These are phyloP conservation scores for Globicephala melas DNA, from an alignment of 2,113 vertebrate genomes.

Conservation along the genomic window DNA sequence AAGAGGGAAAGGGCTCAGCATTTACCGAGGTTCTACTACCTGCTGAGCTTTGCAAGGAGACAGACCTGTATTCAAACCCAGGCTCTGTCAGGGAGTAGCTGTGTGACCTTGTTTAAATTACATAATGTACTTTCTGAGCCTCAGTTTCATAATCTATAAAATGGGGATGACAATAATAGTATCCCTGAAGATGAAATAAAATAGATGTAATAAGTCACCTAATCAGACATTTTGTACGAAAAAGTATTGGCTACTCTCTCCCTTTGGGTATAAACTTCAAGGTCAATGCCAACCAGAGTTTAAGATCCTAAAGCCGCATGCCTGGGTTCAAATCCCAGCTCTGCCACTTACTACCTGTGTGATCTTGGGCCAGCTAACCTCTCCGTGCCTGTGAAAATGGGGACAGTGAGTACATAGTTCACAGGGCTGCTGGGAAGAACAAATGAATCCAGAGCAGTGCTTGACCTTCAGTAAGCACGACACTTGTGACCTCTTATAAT, in stretches of 20 bases:
- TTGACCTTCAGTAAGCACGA: not conserved
- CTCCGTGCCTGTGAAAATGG: not conserved
- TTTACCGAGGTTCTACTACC: not conserved
- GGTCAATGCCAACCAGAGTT: not conserved
- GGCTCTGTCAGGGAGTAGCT: too few relatives aligned
- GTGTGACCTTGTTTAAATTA: not conserved
- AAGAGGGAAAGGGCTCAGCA: not conserved
- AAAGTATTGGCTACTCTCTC: not conserved
- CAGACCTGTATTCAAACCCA: not conserved
- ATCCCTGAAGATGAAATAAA: not conserved
- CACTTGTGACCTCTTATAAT: not conserved
- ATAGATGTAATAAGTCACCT: not conserved
- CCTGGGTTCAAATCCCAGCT: not conserved
- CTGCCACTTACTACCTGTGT: not conserved
- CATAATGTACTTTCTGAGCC: not conserved
- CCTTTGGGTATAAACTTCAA: not conserved
- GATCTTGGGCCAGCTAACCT: not conserved
- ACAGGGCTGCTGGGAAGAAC: not conserved
- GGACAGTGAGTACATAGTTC: fast-evolving
- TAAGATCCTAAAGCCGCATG: not conserved
- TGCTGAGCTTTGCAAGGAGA: not conserved
- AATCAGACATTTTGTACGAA: not conserved
- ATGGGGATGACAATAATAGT: not conserved
- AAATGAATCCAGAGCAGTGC: not conserved
- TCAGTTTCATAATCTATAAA: not conserved